phyloP scores from a whole-genome alignment of 2,797 vertebrate genomes.

The Varecia variegata region DNA sequence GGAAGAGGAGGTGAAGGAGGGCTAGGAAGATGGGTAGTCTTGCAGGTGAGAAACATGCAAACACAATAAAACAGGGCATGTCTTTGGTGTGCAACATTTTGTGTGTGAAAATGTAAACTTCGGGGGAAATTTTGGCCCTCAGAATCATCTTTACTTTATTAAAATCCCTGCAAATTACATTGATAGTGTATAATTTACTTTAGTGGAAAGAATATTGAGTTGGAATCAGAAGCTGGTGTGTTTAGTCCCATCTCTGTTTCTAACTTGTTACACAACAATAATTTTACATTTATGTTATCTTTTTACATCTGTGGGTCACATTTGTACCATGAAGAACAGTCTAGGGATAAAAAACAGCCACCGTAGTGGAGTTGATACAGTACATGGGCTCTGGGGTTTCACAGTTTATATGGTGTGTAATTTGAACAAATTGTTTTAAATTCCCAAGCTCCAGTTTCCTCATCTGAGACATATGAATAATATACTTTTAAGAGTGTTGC shows the following conservation, averaged over 20 bases:
- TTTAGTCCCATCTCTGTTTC: neutral
- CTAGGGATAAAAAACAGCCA: neutral
- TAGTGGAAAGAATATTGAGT: neutral
- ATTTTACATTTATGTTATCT: neutral
- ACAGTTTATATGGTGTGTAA: neutral
- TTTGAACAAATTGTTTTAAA: neutral
- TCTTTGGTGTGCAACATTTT: neutral
- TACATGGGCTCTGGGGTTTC: neutral
- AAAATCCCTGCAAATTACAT: neutral
- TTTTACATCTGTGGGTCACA: neutral
- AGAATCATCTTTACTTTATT: conserved; percentile 8
- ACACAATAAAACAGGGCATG: neutral
- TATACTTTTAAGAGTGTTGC: neutral
- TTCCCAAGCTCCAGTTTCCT: neutral
- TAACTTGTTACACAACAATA: neutral
- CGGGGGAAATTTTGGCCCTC: neutral
- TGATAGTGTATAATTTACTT: neutral
- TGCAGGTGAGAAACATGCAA: neutral
- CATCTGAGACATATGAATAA: neutral
- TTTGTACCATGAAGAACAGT: neutral
- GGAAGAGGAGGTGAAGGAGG: neutral
- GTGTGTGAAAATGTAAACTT: neutral
- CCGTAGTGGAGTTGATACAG: neutral
- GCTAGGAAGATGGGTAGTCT: neutral
- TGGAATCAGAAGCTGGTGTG: neutral